Percentiles rank a stretch among this genome's conserved stretches.
Evolutionary conservation across 2,797 vertebrate species (phyloP).

Genomic region (Syngnathus rostellatus): DNA sequence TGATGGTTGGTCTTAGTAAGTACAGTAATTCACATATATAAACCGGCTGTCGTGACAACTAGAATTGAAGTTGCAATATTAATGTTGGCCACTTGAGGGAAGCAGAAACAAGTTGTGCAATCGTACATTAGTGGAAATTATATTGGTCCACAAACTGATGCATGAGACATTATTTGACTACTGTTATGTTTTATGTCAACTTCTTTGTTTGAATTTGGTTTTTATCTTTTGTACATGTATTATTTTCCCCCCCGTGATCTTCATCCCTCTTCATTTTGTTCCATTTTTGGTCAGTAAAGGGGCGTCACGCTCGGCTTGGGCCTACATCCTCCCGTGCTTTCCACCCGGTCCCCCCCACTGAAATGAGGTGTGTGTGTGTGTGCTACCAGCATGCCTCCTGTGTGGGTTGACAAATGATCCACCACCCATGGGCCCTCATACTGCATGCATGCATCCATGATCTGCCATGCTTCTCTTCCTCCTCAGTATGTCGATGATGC

Average conservation of each 20-base stretch:
- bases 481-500: not conserved
- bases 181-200: not conserved
- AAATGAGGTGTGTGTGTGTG: not conserved
- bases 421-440: constrained; percentile 15
- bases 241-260: no score
- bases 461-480: constrained; percentile 1
- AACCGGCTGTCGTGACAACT: not conserved
- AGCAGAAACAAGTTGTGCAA: not conserved
- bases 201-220: not conserved
- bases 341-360: not conserved
- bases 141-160: not conserved
- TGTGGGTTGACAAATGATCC: constrained; percentile 60
- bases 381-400: constrained; percentile 58
- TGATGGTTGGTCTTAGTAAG: no score
- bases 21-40: no score
- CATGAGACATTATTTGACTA: not conserved
- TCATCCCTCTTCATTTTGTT: not conserved
- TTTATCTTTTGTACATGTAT: not conserved
- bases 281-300: not conserved
- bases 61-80: not conserved
- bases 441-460: not conserved
- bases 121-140: not conserved
- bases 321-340: not conserved
- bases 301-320: not conserved
- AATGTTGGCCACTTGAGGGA: not conserved